Percentiles rank a stretch among this genome's conserved stretches.
Conservation (phyloP, 1,140 invertebrate genomes). For the Brachystomella parvula region DNA sequence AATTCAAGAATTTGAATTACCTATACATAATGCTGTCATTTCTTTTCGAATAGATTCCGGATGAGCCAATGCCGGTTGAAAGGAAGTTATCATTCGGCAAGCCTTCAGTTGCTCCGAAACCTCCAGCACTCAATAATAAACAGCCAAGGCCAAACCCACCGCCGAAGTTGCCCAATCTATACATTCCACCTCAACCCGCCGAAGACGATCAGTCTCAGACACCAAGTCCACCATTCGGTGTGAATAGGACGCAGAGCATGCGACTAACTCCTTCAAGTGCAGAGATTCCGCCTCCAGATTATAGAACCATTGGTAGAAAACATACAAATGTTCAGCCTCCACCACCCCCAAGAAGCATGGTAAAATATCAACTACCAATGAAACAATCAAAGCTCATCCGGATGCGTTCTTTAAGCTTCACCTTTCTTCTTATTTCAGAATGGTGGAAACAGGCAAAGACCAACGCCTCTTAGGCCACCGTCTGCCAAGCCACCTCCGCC, state of each 20-base stretch:
- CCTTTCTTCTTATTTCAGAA: conserved; percentile 22
- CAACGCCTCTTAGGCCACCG: conserved; percentile 28
- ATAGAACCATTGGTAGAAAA: conserved; percentile 32
- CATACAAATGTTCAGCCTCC: conserved; percentile 30
- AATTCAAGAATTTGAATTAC: conserved; percentile 9
- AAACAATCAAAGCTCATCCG: background rate
- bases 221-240: conserved; percentile 19
- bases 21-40: conserved; percentile 19
- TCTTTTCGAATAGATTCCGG: conserved; percentile 12
- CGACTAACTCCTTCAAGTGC: conserved; percentile 23
- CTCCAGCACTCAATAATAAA: conserved; percentile 40
- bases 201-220: background rate
- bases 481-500: conserved; percentile 29
- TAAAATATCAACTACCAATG: background rate
- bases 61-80: conserved; percentile 14
- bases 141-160: conserved; percentile 36
- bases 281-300: conserved; percentile 24
- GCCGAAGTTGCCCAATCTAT: conserved; percentile 34
- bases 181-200: conserved; percentile 30
- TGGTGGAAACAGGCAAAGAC: conserved; percentile 17
- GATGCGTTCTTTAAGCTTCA: background rate
- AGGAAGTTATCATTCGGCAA: conserved; percentile 45
- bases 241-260: conserved; percentile 36
- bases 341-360: conserved; percentile 31
- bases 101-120: conserved; percentile 49